Percentiles rank a stretch among this genome's conserved stretches.
These are phyloP conservation scores for Oryzias celebensis DNA, from an alignment of 2,113 vertebrate genomes.

Conservation along the genomic window DNA sequence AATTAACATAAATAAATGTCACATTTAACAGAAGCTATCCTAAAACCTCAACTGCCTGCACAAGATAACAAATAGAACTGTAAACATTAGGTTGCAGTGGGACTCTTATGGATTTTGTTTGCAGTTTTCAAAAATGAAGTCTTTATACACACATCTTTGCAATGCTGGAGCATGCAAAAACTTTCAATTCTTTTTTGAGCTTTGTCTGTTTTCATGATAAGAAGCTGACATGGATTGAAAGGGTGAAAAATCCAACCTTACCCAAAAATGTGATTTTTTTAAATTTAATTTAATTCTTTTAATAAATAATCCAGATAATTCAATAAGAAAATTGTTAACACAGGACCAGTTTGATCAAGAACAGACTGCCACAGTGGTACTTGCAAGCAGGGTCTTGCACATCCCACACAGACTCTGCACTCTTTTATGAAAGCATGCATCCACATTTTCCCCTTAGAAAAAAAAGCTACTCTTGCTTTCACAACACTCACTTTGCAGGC, in stretches of 20 bases:
- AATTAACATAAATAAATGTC: not conserved
- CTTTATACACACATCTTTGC: too few relatives aligned
- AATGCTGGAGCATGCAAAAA: not conserved
- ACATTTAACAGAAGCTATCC: not conserved
- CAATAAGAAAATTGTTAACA: constrained; percentile 3
- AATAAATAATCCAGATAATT: constrained; percentile 5
- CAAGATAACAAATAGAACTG: not conserved
- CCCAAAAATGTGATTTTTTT: not conserved
- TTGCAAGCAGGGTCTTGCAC: not conserved
- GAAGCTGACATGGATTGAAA: not conserved
- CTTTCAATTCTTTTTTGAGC: not conserved
- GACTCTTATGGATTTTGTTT: too few relatives aligned
- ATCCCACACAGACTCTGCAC: not conserved
- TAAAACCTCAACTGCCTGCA: not conserved
- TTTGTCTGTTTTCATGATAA: not conserved
- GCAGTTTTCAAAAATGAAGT: too few relatives aligned
- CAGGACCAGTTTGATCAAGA: constrained; percentile 6
- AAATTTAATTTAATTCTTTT: not conserved
- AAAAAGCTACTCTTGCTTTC: not conserved
- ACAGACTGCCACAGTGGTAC: not conserved
- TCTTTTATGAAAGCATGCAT: not conserved
- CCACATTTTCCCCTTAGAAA: not conserved
- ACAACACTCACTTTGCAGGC: fast-evolving
- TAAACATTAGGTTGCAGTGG: too few relatives aligned
- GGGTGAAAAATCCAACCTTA: not conserved